Percentiles rank a stretch among this genome's conserved stretches.
phyloP scores from a whole-genome alignment of 92 coral and sea anemone genomes.

The Anthopleura xanthogrammica region DNA sequence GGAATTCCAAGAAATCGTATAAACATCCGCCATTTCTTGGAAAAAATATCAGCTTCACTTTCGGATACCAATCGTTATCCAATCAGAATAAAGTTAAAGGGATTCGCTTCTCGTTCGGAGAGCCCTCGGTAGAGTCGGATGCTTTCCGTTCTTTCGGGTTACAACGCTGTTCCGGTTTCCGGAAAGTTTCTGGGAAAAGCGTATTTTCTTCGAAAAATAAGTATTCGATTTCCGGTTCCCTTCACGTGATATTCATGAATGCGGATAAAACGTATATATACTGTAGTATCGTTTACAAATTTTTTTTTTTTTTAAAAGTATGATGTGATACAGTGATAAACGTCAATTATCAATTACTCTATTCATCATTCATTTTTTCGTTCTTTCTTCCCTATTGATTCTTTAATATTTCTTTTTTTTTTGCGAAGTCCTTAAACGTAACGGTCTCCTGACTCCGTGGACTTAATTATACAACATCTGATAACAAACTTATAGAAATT shows the following conservation, averaged over 20 bases:
- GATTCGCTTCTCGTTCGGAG: neutral
- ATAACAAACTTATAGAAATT: too few species aligned
- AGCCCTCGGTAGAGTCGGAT: neutral
- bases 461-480: too few species aligned
- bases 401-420: too few species aligned
- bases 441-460: too few species aligned
- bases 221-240: neutral
- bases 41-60: neutral
- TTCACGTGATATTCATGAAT: neutral
- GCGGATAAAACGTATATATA: neutral
- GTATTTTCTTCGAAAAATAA: neutral
- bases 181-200: neutral
- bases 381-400: too few species aligned
- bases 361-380: too few species aligned
- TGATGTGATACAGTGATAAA: too few species aligned
- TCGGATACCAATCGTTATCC: conserved; percentile 24
- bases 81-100: conserved; percentile 4
- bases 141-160: neutral
- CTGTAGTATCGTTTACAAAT: too few species aligned
- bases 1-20: neutral
- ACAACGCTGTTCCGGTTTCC: neutral
- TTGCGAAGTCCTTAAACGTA: too few species aligned
- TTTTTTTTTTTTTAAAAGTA: too few species aligned
- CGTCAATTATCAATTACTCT: too few species aligned
- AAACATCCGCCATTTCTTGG: conserved; percentile 36